These are phyloP conservation scores for Macrotis lagotis DNA, from an alignment of 2,113 vertebrate genomes.

Conservation along the genomic window DNA sequence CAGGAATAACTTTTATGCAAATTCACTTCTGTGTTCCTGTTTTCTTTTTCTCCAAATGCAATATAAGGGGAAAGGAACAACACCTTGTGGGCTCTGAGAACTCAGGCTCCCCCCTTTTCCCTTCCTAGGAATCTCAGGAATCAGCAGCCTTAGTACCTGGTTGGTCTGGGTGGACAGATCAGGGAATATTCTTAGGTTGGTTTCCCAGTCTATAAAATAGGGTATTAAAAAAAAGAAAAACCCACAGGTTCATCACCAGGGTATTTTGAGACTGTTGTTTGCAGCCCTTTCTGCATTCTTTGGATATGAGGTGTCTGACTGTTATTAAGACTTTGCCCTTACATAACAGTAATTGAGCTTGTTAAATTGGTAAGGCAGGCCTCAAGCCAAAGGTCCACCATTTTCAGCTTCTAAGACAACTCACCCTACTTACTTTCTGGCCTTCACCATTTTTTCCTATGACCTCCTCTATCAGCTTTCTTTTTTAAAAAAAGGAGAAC, in stretches of 20 bases:
- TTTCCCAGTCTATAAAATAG: constrained; percentile 28
- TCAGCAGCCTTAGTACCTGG: constrained; percentile 12
- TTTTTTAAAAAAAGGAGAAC: not conserved
- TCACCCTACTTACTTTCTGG: not conserved
- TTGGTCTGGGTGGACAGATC: not conserved
- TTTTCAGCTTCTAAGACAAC: not conserved
- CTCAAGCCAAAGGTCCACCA: constrained; percentile 29
- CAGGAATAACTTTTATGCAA: constrained; percentile 73
- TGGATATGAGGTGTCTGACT: constrained; percentile 21
- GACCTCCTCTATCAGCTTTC: not conserved
- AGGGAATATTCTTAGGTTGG: not conserved
- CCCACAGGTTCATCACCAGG: not conserved
- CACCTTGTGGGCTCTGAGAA: not conserved
- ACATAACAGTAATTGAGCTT: constrained; percentile 38
- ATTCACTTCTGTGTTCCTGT: constrained; percentile 34
- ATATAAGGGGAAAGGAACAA: not conserved
- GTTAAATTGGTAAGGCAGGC: constrained; percentile 22
- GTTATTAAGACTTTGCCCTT: constrained; percentile 31
- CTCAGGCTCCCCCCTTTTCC: constrained; percentile 10
- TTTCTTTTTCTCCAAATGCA: constrained; percentile 22
- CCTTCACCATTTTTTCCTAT: not conserved
- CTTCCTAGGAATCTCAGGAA: not conserved
- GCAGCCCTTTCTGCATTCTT: constrained; percentile 30
- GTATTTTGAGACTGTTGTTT: not conserved
- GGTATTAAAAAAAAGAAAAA: not conserved